Evolutionary conservation across 2,113 vertebrate genomes (phyloP).

Genomic region (Natator depressus): DNA sequence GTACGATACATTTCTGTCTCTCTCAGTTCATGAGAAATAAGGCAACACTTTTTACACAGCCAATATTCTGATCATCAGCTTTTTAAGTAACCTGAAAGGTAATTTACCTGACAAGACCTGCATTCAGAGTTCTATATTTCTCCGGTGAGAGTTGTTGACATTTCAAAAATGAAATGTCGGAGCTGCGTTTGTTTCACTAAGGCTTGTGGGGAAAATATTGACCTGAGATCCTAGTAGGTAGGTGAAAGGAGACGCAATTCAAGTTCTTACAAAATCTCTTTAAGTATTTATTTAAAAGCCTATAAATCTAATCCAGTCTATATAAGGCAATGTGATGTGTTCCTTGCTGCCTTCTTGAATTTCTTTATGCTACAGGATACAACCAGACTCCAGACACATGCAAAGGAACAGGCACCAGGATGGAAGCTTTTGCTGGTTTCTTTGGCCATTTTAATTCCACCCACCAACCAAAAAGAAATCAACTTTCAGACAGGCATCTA

Average conservation of each 20-base stretch:
- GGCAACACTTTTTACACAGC: not conserved
- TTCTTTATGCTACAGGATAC: not conserved
- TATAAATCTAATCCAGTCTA: not conserved
- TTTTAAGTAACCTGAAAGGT: slow-evolving; percentile 21
- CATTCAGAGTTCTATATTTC: not conserved
- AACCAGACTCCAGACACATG: not conserved
- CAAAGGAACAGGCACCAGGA: not conserved
- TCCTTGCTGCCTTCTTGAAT: not conserved
- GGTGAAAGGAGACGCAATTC: slow-evolving; percentile 3
- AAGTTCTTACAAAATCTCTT: slow-evolving; percentile 9
- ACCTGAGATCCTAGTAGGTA: not conserved
- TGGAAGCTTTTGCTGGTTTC: not conserved
- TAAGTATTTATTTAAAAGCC: not conserved
- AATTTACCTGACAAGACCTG: slow-evolving; percentile 1
- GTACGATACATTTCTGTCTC: not conserved
- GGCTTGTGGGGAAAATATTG: not conserved
- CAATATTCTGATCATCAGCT: slow-evolving; percentile 2
- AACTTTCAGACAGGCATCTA: not conserved
- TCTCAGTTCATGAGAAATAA: not conserved
- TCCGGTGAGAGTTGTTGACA: not conserved
- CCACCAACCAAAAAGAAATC: not conserved
- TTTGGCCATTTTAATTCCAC: not conserved
- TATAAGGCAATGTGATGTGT: not conserved
- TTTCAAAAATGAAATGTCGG: not conserved
- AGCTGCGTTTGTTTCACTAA: not conserved